phyloP scores from a whole-genome alignment of 2,797 vertebrate genomes.

The Gallinago stenura region DNA sequence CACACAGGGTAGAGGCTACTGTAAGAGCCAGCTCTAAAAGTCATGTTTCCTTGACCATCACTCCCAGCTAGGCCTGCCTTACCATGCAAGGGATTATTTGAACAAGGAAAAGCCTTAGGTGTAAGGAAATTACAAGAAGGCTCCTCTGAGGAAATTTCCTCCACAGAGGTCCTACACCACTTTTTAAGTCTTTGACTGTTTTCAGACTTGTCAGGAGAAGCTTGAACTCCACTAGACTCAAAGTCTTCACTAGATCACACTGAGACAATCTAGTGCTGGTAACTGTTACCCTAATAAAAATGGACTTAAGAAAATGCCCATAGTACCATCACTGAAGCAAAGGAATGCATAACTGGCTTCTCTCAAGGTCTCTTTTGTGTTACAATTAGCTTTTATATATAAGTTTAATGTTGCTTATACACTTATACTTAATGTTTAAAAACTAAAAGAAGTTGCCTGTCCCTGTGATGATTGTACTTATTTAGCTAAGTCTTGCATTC shows the following conservation, averaged over 20 bases:
- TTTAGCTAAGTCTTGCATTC: neutral
- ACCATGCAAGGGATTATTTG: neutral
- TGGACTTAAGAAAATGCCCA: neutral
- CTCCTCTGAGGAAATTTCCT: neutral
- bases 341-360: neutral
- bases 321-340: neutral
- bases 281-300: neutral
- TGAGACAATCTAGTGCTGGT: neutral
- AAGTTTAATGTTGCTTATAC: neutral
- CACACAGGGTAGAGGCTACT: neutral
- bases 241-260: neutral
- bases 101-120: neutral
- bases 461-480: neutral
- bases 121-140: neutral
- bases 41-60: conserved; percentile 29
- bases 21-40: conserved; percentile 10
- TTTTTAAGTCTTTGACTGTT: neutral
- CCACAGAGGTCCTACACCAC: neutral
- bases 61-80: neutral
- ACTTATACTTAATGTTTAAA: neutral
- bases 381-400: neutral
- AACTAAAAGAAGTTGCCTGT: neutral
- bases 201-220: neutral
- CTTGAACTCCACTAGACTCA: neutral
- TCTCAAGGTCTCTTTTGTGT: neutral